Evolutionary conservation across 2,888 invertebrate species (phyloP).

Genomic region (Philonicus albiceps): DNA sequence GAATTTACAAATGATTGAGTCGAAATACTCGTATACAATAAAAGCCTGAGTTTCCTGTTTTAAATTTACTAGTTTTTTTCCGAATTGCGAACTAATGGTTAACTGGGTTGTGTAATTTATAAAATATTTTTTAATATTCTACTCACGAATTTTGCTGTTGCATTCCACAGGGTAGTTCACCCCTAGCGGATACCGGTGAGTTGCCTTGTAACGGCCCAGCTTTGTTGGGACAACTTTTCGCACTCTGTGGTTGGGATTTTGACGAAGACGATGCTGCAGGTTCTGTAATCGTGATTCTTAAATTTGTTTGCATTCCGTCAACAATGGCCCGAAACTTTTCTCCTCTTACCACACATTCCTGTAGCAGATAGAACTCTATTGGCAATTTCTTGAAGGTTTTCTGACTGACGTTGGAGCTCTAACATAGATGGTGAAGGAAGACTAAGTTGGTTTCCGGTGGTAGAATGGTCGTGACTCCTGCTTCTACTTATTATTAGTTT

Average conservation of each 20-base stretch:
- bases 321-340: not conserved
- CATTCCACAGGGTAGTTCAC: conserved; percentile 57
- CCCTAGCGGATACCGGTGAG: conserved; percentile 57
- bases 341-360: conserved; percentile 58
- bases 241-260: conserved; percentile 43
- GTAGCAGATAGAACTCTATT: conserved; percentile 56
- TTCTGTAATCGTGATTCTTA: conserved; percentile 62
- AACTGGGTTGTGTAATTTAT: too few species aligned
- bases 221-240: conserved; percentile 48
- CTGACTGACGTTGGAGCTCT: conserved; percentile 36
- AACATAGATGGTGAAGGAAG: conserved; percentile 8
- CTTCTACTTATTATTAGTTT: not conserved
- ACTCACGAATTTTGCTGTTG: conserved; percentile 49
- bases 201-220: conserved; percentile 58
- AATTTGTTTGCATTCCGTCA: conserved; percentile 47
- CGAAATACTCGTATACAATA: too few species aligned
- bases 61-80: too few species aligned
- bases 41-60: too few species aligned
- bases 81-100: too few species aligned
- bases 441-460: not conserved
- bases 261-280: conserved; percentile 57
- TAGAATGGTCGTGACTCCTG: not conserved
- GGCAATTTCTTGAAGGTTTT: conserved; percentile 51
- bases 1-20: too few species aligned
- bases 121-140: too few species aligned